Conservation (phyloP, 1,140 invertebrate genomes). For the Ericerus pela region DNA sequence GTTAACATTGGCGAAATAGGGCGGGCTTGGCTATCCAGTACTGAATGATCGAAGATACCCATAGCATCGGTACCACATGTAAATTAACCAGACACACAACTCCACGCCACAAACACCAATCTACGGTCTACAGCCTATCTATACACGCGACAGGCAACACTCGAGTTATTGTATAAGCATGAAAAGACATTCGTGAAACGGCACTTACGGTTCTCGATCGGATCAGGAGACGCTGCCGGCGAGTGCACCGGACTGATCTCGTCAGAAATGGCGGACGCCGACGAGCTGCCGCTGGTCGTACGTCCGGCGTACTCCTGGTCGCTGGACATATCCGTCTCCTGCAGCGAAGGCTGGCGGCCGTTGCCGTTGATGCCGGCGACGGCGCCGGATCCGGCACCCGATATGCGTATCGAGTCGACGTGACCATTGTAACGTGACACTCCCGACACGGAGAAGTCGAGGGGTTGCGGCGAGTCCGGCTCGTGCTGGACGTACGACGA, state of each 20-base stretch:
- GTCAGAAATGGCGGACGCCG: not conserved
- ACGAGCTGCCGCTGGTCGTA: conserved; percentile 1
- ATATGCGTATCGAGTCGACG: not conserved
- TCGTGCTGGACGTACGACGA: not conserved
- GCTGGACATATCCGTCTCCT: not conserved
- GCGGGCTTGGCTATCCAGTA: no score
- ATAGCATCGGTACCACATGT: no score
- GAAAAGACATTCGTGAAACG: no score
- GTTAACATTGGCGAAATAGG: no score
- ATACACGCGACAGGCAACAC: no score
- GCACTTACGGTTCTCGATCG: not conserved
- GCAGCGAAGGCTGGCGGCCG: not conserved
- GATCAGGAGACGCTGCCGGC: conserved; percentile 1
- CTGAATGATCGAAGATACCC: no score
- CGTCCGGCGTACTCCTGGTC: not conserved
- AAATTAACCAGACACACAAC: no score
- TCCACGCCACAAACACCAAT: no score
- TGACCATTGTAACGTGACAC: not conserved
- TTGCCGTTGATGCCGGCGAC: not conserved
- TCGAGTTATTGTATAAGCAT: no score
- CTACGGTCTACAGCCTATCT: no score
- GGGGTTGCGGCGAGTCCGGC: not conserved
- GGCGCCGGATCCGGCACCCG: not conserved
- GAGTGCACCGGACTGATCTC: not conserved
- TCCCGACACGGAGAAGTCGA: conserved; percentile 1